phyloP scores from a whole-genome alignment of 2,797 vertebrate species.

The Nyctalus aviator region DNA sequence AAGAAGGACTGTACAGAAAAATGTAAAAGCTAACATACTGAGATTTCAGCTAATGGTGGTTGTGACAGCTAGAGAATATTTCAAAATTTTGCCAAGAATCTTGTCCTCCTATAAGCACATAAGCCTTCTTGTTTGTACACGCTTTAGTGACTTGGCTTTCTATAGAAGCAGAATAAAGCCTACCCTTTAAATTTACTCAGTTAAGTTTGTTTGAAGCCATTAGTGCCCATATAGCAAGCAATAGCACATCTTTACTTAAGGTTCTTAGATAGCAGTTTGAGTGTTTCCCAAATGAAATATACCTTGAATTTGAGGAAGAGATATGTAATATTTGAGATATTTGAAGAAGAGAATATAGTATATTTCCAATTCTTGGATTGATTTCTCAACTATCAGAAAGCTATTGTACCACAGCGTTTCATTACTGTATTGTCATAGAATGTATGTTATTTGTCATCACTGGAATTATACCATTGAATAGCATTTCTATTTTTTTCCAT shows the following conservation, averaged over 20 bases:
- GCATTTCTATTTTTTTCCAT: not conserved
- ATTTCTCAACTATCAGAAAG: not conserved
- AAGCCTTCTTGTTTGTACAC: not conserved
- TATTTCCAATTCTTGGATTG: not conserved
- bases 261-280: not conserved
- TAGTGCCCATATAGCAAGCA: not conserved
- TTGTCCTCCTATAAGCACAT: not conserved
- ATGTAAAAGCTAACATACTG: not conserved
- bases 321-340: not conserved
- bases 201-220: not conserved
- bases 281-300: not conserved
- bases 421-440: not conserved
- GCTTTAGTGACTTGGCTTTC: not conserved
- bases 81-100: slow-evolving; percentile 8
- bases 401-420: not conserved
- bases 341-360: not conserved
- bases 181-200: not conserved
- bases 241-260: not conserved
- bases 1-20: slow-evolving; percentile 8
- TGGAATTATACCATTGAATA: not conserved
- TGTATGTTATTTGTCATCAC: not conserved
- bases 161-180: not conserved
- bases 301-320: slow-evolving; percentile 16
- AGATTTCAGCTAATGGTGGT: not conserved
- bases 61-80: not conserved